Evolutionary conservation across 37 sponge, comb jelly and placozoan species (phyloP).

Genomic region (Halisarca cf. caerulea): DNA sequence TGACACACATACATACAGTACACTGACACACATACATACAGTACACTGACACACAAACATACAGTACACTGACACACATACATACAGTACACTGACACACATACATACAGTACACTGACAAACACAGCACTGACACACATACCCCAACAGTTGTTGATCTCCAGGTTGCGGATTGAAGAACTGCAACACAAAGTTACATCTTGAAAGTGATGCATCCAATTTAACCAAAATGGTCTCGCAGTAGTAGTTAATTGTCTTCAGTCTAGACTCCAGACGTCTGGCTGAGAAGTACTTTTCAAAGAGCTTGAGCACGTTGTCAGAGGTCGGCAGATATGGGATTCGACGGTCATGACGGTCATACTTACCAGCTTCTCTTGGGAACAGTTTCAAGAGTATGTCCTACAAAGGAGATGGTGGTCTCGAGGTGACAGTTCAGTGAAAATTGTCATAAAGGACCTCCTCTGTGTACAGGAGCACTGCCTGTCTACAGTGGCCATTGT

Average conservation of each 20-base stretch:
- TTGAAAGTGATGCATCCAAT: constrained; percentile 29
- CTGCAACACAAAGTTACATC: constrained; percentile 25
- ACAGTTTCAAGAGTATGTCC: not conserved
- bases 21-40: no score
- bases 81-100: no score
- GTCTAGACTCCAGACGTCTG: constrained; percentile 52
- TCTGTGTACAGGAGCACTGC: no score
- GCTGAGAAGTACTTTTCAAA: constrained; percentile 7
- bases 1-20: no score
- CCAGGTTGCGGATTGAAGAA: constrained; percentile 51
- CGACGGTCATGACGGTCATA: not conserved
- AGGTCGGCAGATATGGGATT: constrained; percentile 10
- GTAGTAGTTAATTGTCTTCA: constrained; percentile 38
- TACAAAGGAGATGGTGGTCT: not conserved
- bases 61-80: no score
- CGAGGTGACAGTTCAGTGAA: no score
- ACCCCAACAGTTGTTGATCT: constrained; percentile 53
- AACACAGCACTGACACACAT: not conserved
- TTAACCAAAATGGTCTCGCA: constrained; percentile 31
- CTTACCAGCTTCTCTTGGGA: constrained; percentile 25
- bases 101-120: no score
- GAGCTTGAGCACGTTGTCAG: constrained; percentile 2
- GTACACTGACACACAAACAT: no score
- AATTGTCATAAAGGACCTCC: no score
- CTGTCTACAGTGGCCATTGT: no score